Evolutionary conservation across 2,113 vertebrate species (phyloP), one percentile per base, ranked within the genome.

Genomic region (Lipophrys pholis): DNA sequence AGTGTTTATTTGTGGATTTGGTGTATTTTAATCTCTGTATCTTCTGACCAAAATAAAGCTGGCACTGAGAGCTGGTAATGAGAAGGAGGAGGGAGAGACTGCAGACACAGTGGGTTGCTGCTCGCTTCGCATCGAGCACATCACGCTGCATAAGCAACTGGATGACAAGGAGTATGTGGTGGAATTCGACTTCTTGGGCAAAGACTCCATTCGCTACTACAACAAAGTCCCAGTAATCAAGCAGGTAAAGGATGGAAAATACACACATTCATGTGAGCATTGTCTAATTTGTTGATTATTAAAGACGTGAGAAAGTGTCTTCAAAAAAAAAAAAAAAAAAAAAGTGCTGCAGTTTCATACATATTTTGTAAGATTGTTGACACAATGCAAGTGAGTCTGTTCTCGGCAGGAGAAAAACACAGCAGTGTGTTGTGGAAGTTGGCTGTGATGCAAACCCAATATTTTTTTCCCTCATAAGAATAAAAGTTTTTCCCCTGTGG

Each of bases 111-210:
- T 95, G 42, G 94, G 94, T 58, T 94, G 94, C 84, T 95, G 94
- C 83, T 94, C 94, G 0, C 86, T 95, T 58, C 89, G 94, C 0
- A 86, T 93, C 5, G 94, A 95, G 87, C 94, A 93, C 88, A 92
- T 94, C 85, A 87, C 88, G 43, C 90, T 94, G 39, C 92, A 93
- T 0, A 48, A 84, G n/a, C 52, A 87, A 41, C 93, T 94, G 71
- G 87, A 92, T 0, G 92, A 85, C 21, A 87, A 82, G 8, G 69
- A 89, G 0, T 63, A 30, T 12, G 72, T 93, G 16, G 88, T 94
- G 73, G 92, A 94, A 54, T 94, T 95, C 9, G 83, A 94, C 91
- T 95, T 95, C 90, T 94, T 93, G 88, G 94, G 91, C 87, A 95
- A 96, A 93, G 93, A 94, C 71, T 93, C 85, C 38, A 91, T 93